Percentiles rank a stretch among this genome's conserved stretches.
Conservation (phyloP, 1,140 invertebrate genomes). For the Homarus americanus region DNA sequence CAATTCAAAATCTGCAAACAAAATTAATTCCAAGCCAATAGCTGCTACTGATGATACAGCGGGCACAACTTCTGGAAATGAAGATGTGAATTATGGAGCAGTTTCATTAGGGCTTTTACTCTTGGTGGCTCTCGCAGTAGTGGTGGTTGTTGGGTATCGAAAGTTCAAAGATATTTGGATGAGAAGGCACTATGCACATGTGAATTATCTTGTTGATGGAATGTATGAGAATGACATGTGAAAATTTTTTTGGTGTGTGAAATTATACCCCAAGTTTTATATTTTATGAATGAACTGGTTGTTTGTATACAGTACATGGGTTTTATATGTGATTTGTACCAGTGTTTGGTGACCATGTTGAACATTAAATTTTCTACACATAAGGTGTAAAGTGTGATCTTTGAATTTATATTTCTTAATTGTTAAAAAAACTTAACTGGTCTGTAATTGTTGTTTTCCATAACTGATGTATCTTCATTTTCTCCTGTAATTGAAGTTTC, state of each 20-base stretch:
- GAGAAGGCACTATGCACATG: slow-evolving; percentile 22
- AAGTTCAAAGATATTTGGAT: slow-evolving; percentile 27
- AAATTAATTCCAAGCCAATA: slow-evolving; percentile 2
- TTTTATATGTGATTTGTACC: no score
- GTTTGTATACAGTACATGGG: no score
- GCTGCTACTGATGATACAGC: neutral
- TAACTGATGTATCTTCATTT: no score
- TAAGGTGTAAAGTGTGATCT: no score
- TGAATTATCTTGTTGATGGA: slow-evolving; percentile 20
- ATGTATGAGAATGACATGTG: slow-evolving; percentile 20
- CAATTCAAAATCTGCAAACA: neutral
- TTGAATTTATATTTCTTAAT: no score
- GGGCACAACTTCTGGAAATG: neutral
- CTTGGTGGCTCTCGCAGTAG: neutral
- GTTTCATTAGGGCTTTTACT: neutral
- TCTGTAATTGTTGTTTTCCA: no score
- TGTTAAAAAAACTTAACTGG: no score
- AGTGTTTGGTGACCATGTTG: no score
- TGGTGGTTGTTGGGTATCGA: slow-evolving; percentile 2
- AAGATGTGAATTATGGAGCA: neutral
- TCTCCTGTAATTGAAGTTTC: no score
- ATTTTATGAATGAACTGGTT: no score
- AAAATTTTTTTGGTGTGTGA: neutral
- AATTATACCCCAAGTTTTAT: no score
- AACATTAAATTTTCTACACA: no score